Evolutionary conservation across 2,797 vertebrate genomes (phyloP).

Genomic region (Rachycentron canadum): DNA sequence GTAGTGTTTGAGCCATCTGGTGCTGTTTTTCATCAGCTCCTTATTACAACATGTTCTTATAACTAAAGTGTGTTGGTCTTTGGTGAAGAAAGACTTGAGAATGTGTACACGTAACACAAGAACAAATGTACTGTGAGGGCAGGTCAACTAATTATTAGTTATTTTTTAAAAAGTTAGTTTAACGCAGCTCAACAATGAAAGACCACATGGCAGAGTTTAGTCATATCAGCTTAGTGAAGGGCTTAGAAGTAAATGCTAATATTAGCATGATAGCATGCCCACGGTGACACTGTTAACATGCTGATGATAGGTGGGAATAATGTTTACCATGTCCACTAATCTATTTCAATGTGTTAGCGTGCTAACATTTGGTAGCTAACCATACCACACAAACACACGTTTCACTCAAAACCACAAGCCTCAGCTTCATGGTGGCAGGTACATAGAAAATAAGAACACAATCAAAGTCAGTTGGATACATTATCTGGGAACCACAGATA

Average conservation of each 20-base stretch:
- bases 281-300: not conserved
- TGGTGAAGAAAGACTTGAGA: not conserved
- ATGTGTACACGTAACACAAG: not conserved
- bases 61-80: not conserved
- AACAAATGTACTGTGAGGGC: not conserved
- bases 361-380: not conserved
- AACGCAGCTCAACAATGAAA: not conserved
- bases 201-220: not conserved
- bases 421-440: not conserved
- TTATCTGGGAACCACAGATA: not conserved
- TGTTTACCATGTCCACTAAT: not conserved
- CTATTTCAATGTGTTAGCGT: not conserved
- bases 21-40: not conserved
- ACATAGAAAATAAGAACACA: not conserved
- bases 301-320: not conserved
- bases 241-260: not conserved
- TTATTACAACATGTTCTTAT: conserved; percentile 10
- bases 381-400: not conserved
- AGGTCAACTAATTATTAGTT: no score
- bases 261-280: not conserved
- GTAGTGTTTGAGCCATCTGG: conserved; percentile 26
- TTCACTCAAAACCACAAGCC: not conserved
- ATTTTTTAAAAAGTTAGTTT: no score
- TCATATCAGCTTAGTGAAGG: not conserved
- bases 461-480: not conserved